These are phyloP conservation scores for Steatocranus sp. DNA, from an alignment of 2,797 vertebrate species.

Conservation along the genomic window DNA sequence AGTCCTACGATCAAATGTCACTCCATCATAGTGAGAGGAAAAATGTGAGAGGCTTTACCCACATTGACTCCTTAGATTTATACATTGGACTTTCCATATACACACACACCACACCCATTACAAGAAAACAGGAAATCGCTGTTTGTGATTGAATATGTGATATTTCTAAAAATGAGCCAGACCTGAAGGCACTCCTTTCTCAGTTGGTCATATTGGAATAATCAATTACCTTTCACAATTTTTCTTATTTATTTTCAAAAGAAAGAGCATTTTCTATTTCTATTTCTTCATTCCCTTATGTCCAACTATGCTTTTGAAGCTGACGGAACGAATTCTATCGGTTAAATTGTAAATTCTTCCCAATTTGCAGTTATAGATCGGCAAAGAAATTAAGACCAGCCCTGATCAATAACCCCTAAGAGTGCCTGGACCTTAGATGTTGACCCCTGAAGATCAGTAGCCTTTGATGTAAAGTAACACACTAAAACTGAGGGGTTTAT, in stretches of 20 bases:
- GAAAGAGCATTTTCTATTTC: not conserved
- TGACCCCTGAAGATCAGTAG: not conserved
- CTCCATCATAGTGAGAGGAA: not conserved
- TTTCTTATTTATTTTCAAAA: not conserved
- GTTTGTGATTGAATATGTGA: not conserved
- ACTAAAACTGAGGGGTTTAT: not conserved
- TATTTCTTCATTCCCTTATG: not conserved
- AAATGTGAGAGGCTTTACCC: not conserved
- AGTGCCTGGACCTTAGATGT: not conserved
- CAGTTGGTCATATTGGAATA: not conserved
- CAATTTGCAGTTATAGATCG: not conserved
- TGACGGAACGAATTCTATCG: not conserved
- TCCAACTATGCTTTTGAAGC: not conserved
- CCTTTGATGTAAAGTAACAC: not conserved
- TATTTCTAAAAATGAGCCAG: not conserved
- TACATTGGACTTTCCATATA: not conserved
- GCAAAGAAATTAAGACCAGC: not conserved
- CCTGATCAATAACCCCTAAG: constrained; percentile 1
- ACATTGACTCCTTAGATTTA: not conserved
- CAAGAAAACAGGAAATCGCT: not conserved
- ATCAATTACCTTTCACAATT: not conserved
- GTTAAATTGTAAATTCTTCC: not conserved
- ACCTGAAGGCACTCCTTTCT: not conserved
- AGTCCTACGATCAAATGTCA: not conserved
- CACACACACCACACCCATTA: not conserved